A percentile compares a stretch with the other conserved stretches of the same genome.
Conservation (phyloP, 2,888 invertebrate genomes). For the Macrophya annulata region DNA sequence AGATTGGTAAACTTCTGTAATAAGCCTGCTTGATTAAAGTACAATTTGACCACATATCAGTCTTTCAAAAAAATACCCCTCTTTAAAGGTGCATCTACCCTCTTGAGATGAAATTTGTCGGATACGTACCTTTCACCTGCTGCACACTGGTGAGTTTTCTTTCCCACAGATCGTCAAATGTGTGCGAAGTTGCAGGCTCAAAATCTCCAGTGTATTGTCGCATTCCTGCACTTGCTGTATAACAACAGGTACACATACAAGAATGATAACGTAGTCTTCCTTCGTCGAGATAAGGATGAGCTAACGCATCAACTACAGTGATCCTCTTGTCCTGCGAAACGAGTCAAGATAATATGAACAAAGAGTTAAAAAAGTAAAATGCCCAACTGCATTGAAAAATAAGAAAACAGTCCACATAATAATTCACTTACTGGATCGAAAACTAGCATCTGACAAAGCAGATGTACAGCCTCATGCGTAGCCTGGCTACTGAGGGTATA, state of each 20-base stretch:
- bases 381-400: background rate
- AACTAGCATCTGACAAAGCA: slow-evolving; percentile 97
- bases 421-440: slow-evolving; percentile 94
- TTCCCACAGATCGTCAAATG: slow-evolving; percentile 98
- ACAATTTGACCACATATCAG: background rate
- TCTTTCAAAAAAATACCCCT: background rate
- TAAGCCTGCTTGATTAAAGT: background rate
- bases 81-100: too few species aligned
- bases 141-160: slow-evolving; percentile 95
- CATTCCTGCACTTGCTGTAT: slow-evolving; percentile 88
- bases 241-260: slow-evolving; percentile 99
- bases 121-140: slow-evolving; percentile 93
- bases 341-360: background rate
- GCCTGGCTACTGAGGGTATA: slow-evolving; percentile 96
- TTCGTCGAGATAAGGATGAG: slow-evolving; percentile 98
- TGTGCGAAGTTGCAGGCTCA: slow-evolving; percentile 94
- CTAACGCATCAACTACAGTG: slow-evolving; percentile 96
- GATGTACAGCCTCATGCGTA: slow-evolving; percentile 98
- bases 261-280: slow-evolving; percentile 99
- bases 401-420: background rate
- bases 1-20: too few species aligned
- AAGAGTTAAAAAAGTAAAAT: background rate
- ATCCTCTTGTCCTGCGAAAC: slow-evolving; percentile 92
- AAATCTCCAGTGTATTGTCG: slow-evolving; percentile 94
- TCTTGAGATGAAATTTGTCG: background rate